Conservation (phyloP, 2,113 vertebrate species). For the Toxotes jaculatrix region DNA sequence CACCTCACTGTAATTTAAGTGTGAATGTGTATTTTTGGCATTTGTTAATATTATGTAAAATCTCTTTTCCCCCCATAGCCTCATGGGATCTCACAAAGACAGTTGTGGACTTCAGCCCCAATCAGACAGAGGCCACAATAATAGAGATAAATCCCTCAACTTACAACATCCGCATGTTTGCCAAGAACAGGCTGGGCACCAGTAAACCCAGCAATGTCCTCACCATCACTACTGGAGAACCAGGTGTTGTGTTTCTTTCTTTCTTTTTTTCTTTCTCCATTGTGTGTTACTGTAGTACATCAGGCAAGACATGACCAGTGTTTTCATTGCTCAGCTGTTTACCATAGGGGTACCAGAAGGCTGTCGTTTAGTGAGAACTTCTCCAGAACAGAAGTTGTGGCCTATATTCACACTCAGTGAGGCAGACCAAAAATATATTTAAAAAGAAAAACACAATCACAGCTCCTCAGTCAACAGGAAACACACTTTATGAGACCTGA, state of each 20-base stretch:
- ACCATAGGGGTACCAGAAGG: background rate
- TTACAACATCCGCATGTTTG: conserved; percentile 80
- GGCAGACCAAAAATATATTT: background rate
- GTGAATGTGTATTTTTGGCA: background rate
- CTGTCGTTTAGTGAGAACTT: background rate
- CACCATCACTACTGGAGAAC: conserved; percentile 65
- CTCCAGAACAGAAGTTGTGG: background rate
- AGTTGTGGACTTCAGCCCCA: conserved; percentile 62
- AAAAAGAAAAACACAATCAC: background rate
- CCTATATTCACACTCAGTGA: background rate
- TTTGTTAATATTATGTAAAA: background rate
- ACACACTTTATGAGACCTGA: background rate
- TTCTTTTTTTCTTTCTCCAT: background rate
- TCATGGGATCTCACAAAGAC: conserved; percentile 71
- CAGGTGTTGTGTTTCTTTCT: conserved; percentile 51
- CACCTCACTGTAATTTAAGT: background rate
- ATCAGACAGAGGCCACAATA: conserved; percentile 70
- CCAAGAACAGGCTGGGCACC: conserved; percentile 57
- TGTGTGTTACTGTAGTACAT: conserved; percentile 13
- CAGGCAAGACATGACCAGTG: background rate
- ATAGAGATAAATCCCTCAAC: conserved; percentile 73
- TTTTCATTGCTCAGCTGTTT: background rate
- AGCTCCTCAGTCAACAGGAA: conserved; percentile 2
- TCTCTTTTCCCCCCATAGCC: conserved; percentile 35
- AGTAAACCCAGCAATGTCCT: conserved; percentile 75